These are phyloP conservation scores for Oreochromis mossambicus DNA, from an alignment of 2,797 vertebrate species.

Conservation along the genomic window DNA sequence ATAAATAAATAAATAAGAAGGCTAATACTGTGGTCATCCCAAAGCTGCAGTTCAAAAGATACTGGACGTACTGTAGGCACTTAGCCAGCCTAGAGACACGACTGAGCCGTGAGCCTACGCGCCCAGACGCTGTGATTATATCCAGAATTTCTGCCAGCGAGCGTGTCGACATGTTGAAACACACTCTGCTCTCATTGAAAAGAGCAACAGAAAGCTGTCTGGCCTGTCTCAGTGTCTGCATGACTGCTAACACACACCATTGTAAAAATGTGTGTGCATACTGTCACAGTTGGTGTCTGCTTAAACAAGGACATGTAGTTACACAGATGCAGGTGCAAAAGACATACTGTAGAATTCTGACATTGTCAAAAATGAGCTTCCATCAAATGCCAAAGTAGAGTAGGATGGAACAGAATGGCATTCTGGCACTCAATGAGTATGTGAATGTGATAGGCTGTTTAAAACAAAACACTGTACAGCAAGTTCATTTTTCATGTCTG, in stretches of 20 bases:
- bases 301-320: not conserved
- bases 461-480: not conserved
- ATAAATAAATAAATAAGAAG: not conserved
- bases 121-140: constrained; percentile 24
- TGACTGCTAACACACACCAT: not conserved
- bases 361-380: not conserved
- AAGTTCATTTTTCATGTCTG: not conserved
- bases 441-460: not conserved
- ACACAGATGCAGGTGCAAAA: not conserved
- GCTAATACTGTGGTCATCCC: not conserved
- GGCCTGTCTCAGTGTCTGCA: not conserved
- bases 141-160: constrained; percentile 24
- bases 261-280: not conserved
- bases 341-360: not conserved
- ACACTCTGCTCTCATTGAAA: constrained; percentile 22
- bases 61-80: not conserved
- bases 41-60: not conserved
- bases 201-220: constrained; percentile 51
- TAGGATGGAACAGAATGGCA: not conserved
- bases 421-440: not conserved
- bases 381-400: not conserved
- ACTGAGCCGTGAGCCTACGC: not conserved
- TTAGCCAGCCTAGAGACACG: constrained; percentile 1
- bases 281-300: not conserved
- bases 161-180: constrained; percentile 31